These are phyloP conservation scores for Drosophila hawaiiensis DNA, from an alignment of 2,888 invertebrate genomes.

Conservation along the genomic window DNA sequence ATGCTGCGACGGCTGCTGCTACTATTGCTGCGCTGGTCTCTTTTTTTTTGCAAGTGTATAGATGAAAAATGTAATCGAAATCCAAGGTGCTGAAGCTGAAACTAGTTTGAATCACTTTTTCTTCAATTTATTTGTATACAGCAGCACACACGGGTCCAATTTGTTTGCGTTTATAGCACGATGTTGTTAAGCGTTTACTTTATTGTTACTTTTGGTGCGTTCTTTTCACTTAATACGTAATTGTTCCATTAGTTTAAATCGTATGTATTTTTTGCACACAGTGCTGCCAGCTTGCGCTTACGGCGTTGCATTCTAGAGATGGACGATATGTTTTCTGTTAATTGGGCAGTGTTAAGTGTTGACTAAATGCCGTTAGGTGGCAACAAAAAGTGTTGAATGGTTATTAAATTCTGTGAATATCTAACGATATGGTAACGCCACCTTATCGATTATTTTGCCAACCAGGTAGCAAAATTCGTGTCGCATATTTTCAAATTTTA, in stretches of 20 bases:
- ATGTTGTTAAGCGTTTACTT: constrained; percentile 42
- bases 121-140: constrained; percentile 47
- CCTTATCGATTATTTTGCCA: not conserved
- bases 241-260: constrained; percentile 79
- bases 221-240: constrained; percentile 80
- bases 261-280: constrained; percentile 77
- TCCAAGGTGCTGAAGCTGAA: constrained; percentile 68
- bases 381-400: not conserved
- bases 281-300: constrained; percentile 73
- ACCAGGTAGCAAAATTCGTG: no score
- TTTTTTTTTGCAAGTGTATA: constrained; percentile 77
- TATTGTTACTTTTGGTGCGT: constrained; percentile 65
- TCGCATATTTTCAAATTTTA: not conserved
- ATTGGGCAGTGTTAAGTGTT: constrained; percentile 27
- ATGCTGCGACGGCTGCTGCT: constrained; percentile 53
- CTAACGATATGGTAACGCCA: constrained; percentile 1
- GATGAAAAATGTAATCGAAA: constrained; percentile 75
- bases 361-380: constrained; percentile 6
- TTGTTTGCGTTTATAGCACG: constrained; percentile 42
- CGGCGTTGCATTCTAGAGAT: constrained; percentile 63
- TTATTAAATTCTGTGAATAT: not conserved
- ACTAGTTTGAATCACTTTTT: constrained; percentile 69
- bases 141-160: constrained; percentile 61
- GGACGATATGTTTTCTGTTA: constrained; percentile 42
- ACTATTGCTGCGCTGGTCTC: constrained; percentile 47